Evolutionary conservation across 2,797 vertebrate genomes (phyloP).

Genomic region (Poeciliopsis paucimaculata): DNA sequence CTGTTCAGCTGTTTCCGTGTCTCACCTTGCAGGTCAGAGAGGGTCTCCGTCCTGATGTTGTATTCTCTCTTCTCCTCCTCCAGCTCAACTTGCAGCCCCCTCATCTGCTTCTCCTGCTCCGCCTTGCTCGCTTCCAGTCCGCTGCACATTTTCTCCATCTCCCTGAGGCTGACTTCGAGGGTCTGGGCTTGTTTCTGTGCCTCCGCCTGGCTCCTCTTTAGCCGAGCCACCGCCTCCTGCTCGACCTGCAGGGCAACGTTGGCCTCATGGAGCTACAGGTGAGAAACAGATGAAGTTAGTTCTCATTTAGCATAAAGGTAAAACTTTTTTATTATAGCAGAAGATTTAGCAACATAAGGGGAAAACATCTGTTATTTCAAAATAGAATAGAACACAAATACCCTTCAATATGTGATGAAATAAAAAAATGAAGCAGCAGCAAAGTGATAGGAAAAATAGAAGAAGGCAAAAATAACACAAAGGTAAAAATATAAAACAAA

Average conservation of each 20-base stretch:
- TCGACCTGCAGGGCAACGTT: conserved; percentile 85
- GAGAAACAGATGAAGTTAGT: conserved; percentile 5
- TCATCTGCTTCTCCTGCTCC: conserved; percentile 91
- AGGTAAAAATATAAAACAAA: not conserved
- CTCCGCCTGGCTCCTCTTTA: conserved; percentile 92
- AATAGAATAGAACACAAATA: not conserved
- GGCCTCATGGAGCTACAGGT: conserved; percentile 88
- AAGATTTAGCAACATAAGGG: conserved; percentile 10
- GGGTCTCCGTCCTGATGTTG: conserved; percentile 86
- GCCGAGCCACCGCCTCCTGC: conserved; percentile 85
- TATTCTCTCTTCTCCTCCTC: conserved; percentile 89
- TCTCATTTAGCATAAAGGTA: conserved; percentile 6
- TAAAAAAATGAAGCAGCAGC: not conserved
- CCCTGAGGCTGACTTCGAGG: conserved; percentile 88
- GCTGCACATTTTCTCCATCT: conserved; percentile 88
- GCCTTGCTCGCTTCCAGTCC: conserved; percentile 88
- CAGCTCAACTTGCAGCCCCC: conserved; percentile 87
- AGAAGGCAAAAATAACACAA: not conserved
- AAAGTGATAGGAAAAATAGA: not conserved
- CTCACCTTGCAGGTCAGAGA: conserved; percentile 93
- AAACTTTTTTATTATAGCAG: conserved; percentile 8
- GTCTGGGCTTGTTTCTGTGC: conserved; percentile 89
- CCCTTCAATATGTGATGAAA: not conserved
- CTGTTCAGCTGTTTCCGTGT: not conserved
- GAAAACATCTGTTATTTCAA: not conserved